Evolutionary conservation across 1,140 invertebrate species (phyloP).

Genomic region (Drosophila simulans): DNA sequence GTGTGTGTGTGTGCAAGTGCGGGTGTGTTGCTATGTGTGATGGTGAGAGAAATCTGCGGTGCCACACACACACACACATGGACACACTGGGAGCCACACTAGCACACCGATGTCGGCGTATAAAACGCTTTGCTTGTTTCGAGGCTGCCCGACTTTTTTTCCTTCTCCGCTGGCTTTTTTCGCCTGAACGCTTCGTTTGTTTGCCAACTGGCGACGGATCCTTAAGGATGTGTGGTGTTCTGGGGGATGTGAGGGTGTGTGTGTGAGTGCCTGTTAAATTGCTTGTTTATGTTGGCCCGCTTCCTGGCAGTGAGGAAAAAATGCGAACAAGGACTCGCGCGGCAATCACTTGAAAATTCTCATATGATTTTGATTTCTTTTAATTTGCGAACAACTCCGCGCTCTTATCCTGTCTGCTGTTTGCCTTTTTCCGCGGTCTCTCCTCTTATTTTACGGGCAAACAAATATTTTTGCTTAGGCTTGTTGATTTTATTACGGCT

Average conservation of each 20-base stretch:
- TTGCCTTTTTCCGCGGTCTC: conserved; percentile 7
- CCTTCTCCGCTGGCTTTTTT: conserved; percentile 66
- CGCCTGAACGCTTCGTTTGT: conserved; percentile 82
- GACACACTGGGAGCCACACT: conserved; percentile 11
- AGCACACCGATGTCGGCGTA: conserved; percentile 47
- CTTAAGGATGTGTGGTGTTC: conserved; percentile 39
- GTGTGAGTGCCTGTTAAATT: conserved; percentile 76
- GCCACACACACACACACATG: conserved; percentile 32
- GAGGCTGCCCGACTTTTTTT: conserved; percentile 43
- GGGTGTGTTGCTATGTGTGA: neutral
- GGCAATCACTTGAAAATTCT: conserved; percentile 74
- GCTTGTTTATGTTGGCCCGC: conserved; percentile 78
- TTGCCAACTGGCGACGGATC: conserved; percentile 71
- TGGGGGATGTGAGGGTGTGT: conserved; percentile 20
- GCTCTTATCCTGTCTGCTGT: too few relatives aligned
- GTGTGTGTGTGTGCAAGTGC: conserved; percentile 3
- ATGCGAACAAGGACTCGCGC: conserved; percentile 35
- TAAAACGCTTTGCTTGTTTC: conserved; percentile 77
- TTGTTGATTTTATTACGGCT: conserved; percentile 57
- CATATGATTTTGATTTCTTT: conserved; percentile 82
- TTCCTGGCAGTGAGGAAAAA: conserved; percentile 29
- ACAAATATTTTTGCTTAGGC: conserved; percentile 74
- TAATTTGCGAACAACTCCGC: conserved; percentile 59
- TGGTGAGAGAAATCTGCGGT: conserved; percentile 72
- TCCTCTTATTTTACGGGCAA: conserved; percentile 25